phyloP scores from a whole-genome alignment of 53 echinoderm and acorn worm genomes.

The Apostichopus leukothele region DNA sequence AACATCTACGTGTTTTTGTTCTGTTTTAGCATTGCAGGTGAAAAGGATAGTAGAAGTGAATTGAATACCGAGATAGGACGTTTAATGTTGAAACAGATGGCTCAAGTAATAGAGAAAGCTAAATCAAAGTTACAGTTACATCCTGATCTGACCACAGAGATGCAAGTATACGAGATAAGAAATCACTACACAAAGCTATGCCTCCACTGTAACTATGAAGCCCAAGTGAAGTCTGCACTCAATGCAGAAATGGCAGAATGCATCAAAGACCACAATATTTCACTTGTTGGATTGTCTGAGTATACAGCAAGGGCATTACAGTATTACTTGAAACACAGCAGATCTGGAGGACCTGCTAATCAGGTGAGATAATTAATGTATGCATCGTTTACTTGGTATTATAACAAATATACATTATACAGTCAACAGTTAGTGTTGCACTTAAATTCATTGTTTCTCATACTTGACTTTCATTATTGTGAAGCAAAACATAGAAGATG shows the following conservation, averaged over 20 bases:
- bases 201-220: slow-evolving; percentile 45
- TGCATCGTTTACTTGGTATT: too few relatives aligned
- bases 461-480: too few relatives aligned
- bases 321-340: slow-evolving; percentile 45
- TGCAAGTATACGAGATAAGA: not conserved
- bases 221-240: slow-evolving; percentile 1
- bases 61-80: slow-evolving; percentile 9
- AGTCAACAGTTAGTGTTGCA: too few relatives aligned
- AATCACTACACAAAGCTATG: slow-evolving; percentile 1
- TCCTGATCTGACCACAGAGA: slow-evolving; percentile 6
- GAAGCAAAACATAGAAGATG: too few relatives aligned
- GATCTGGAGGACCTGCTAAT: not conserved
- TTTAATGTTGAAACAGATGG: not conserved
- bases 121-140: not conserved
- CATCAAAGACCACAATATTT: not conserved
- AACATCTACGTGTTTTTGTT: slow-evolving; percentile 26
- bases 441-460: too few relatives aligned
- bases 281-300: slow-evolving; percentile 30
- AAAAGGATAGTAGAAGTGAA: not conserved
- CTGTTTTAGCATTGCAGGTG: not conserved
- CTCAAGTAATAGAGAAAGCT: not conserved
- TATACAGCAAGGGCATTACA: slow-evolving; percentile 32
- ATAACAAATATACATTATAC: too few relatives aligned
- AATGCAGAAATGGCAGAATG: slow-evolving; percentile 2
- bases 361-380: not conserved